Evolutionary conservation across 2,888 invertebrate genomes (phyloP).

Genomic region (Phortica okadai): DNA sequence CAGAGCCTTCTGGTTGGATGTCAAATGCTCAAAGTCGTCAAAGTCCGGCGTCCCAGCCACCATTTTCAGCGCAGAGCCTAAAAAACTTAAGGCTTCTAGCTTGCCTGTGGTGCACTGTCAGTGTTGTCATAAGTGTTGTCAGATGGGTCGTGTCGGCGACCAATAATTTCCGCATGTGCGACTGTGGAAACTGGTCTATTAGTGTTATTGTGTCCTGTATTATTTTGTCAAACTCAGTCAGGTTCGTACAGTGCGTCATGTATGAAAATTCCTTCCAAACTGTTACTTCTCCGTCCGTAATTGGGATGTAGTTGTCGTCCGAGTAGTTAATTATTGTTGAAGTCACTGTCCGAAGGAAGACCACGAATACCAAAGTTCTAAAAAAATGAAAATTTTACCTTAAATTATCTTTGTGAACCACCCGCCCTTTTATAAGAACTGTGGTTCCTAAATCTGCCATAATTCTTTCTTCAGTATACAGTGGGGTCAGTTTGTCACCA

Average conservation of each 20-base stretch:
- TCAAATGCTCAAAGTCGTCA: conserved; percentile 34
- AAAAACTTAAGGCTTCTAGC: no score
- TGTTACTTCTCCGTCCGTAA: no score
- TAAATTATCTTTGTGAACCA: conserved; percentile 2
- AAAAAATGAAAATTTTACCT: not conserved
- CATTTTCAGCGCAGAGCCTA: no score
- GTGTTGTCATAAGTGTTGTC: not conserved
- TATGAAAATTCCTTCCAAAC: conserved; percentile 31
- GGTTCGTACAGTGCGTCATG: conserved; percentile 29
- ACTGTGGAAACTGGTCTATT: conserved; percentile 36
- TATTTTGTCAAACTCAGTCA: conserved; percentile 27
- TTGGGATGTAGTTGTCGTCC: conserved; percentile 18
- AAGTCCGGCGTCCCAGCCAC: not conserved
- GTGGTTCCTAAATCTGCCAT: not conserved
- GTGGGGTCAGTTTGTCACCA: not conserved
- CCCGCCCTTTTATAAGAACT: not conserved
- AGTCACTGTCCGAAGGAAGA: not conserved
- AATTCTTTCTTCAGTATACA: not conserved
- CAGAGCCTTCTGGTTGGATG: conserved; percentile 28
- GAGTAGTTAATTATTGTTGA: not conserved
- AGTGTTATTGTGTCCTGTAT: conserved; percentile 31
- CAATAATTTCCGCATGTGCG: conserved; percentile 39
- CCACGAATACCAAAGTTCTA: not conserved
- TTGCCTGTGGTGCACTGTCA: conserved; percentile 22
- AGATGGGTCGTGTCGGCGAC: not conserved